Evolutionary conservation across 1,140 invertebrate genomes (phyloP).

Genomic region (Drosophila funebris): DNA sequence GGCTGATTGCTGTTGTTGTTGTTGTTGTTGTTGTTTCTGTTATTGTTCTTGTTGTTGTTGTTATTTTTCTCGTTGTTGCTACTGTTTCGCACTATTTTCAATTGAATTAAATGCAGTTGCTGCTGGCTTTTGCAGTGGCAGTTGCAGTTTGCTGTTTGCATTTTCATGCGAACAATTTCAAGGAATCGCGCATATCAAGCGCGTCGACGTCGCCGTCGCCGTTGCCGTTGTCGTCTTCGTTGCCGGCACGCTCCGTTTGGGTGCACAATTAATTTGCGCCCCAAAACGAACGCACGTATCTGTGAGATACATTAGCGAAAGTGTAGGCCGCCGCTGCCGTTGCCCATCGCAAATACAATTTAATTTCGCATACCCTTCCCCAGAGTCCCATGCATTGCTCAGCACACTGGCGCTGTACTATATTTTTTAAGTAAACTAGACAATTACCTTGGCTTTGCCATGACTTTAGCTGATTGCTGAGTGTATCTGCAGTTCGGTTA

Average conservation of each 20-base stretch:
- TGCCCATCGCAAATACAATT: constrained; percentile 65
- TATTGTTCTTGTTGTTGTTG: constrained; percentile 38
- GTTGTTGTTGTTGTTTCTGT: constrained; percentile 25
- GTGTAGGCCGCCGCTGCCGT: constrained; percentile 61
- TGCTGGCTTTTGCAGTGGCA: constrained; percentile 14
- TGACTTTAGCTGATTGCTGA: background rate
- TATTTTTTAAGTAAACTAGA: no score
- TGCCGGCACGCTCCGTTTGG: constrained; percentile 83
- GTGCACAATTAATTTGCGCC: constrained; percentile 83
- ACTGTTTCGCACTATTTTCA: constrained; percentile 80
- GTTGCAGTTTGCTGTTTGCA: constrained; percentile 40
- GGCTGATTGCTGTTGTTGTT: constrained; percentile 22
- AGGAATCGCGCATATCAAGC: constrained; percentile 84
- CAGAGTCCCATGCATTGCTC: background rate
- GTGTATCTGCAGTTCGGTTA: background rate
- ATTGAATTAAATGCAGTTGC: constrained; percentile 76
- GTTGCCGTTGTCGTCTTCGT: constrained; percentile 43
- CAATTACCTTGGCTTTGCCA: background rate
- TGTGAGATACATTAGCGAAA: constrained; percentile 80
- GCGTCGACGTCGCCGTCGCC: constrained; percentile 73
- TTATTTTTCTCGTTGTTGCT: constrained; percentile 31
- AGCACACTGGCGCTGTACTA: no score
- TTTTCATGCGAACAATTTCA: constrained; percentile 83
- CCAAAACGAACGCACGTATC: constrained; percentile 77
- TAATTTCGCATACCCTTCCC: constrained; percentile 64